Evolutionary conservation across 2,113 vertebrate genomes (phyloP).

Genomic region (Ochotona princeps): DNA sequence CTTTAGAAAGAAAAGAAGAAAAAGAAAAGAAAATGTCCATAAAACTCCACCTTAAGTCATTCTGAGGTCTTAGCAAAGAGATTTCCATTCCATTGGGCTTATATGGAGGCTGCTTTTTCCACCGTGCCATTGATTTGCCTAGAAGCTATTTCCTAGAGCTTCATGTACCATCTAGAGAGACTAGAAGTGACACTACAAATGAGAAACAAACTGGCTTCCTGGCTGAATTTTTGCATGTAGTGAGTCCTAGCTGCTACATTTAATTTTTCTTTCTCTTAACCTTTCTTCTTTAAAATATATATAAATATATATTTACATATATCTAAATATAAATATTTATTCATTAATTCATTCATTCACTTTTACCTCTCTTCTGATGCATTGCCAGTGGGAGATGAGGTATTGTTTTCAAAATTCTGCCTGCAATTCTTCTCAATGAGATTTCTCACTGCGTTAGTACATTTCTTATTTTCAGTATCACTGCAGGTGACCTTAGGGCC

Average conservation of each 20-base stretch:
- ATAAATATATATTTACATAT: too few relatives aligned
- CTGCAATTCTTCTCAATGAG: neutral
- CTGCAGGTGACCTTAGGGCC: neutral
- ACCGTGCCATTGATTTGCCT: neutral
- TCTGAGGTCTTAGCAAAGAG: constrained; percentile 19
- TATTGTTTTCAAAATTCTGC: neutral
- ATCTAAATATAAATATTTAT: too few relatives aligned
- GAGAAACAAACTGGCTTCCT: too few relatives aligned
- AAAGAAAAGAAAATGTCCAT: neutral
- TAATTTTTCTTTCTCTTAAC: neutral
- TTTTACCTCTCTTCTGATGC: neutral
- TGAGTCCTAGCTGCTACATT: constrained; percentile 20
- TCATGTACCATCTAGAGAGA: constrained; percentile 33
- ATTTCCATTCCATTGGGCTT: neutral
- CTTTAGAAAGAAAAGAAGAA: too few relatives aligned
- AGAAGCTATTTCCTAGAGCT: constrained; percentile 11
- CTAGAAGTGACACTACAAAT: neutral
- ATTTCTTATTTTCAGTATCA: neutral
- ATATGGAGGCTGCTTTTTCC: neutral
- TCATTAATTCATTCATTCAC: too few relatives aligned
- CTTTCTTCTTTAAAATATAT: too few relatives aligned
- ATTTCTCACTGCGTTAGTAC: neutral
- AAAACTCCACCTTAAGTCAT: neutral
- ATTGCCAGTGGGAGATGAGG: neutral
- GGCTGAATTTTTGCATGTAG: neutral